phyloP scores from a whole-genome alignment of 23 tunicate genomes.

The Aplidium turbinatum region DNA sequence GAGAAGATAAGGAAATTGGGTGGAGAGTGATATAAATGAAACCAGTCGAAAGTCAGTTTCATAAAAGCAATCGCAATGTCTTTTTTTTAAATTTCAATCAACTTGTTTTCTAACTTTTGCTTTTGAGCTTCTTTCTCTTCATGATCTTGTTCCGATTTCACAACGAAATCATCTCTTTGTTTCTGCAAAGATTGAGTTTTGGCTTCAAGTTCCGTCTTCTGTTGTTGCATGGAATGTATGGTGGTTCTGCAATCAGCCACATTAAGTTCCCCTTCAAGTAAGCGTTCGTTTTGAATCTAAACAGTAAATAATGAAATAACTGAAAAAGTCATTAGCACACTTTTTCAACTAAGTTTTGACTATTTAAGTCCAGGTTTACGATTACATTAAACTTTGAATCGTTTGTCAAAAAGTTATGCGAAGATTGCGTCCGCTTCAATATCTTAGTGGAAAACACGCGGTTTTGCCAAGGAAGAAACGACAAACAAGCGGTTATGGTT shows the following conservation, averaged over 20 bases:
- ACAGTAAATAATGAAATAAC: neutral
- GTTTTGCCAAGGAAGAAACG: no score
- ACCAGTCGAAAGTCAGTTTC: no score
- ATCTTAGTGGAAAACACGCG: no score
- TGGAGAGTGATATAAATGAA: no score
- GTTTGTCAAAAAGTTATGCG: no score
- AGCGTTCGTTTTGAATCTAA: constrained; percentile 74
- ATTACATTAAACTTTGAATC: no score
- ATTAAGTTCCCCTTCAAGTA: constrained; percentile 61
- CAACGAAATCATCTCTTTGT: constrained; percentile 40
- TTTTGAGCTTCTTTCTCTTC: constrained; percentile 65
- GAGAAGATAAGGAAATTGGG: no score
- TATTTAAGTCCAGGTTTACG: no score
- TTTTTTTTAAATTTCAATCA: neutral
- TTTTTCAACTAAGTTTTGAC: no score
- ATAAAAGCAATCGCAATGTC: neutral
- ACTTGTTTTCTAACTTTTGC: constrained; percentile 54
- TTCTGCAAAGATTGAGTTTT: constrained; percentile 71
- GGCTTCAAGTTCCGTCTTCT: constrained; percentile 73
- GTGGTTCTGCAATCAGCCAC: constrained; percentile 59
- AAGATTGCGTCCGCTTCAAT: no score
- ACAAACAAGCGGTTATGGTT: no score
- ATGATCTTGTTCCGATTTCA: constrained; percentile 54
- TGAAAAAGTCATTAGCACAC: neutral
- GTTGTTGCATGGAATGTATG: constrained; percentile 61